phyloP scores from a whole-genome alignment of 2,797 vertebrate genomes.

The Prionace glauca region DNA sequence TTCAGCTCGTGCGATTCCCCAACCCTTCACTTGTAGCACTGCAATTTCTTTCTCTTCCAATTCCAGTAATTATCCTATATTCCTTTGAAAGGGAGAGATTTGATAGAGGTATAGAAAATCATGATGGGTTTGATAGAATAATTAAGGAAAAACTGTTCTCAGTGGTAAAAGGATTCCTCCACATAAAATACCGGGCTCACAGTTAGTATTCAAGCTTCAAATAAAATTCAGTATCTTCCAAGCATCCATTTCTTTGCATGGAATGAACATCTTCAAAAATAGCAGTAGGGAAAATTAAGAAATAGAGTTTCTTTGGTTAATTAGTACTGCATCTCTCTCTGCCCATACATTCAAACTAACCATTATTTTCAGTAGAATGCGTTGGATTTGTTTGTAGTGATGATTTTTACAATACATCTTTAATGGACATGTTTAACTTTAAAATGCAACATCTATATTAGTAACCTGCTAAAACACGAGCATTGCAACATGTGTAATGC shows the following conservation, averaged over 20 bases:
- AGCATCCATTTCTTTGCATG: neutral
- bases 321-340: too few relatives aligned
- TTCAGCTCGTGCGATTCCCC: too few relatives aligned
- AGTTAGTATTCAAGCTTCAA: neutral
- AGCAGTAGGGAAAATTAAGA: neutral
- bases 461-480: neutral
- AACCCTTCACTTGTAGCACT: too few relatives aligned
- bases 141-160: too few relatives aligned
- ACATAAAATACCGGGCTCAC: neutral
- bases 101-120: too few relatives aligned
- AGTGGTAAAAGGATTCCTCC: too few relatives aligned
- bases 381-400: neutral
- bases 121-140: too few relatives aligned
- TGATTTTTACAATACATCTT: neutral
- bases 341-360: neutral
- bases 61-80: too few relatives aligned
- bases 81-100: too few relatives aligned
- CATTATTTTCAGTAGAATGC: neutral
- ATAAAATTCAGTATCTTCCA: neutral
- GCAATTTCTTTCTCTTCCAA: too few relatives aligned
- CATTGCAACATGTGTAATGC: neutral
- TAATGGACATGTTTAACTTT: neutral
- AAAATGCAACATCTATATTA: neutral
- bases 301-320: neutral
- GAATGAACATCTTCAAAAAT: neutral